phyloP scores from a whole-genome alignment of 2,797 vertebrate genomes.

The Oreochromis grahami region DNA sequence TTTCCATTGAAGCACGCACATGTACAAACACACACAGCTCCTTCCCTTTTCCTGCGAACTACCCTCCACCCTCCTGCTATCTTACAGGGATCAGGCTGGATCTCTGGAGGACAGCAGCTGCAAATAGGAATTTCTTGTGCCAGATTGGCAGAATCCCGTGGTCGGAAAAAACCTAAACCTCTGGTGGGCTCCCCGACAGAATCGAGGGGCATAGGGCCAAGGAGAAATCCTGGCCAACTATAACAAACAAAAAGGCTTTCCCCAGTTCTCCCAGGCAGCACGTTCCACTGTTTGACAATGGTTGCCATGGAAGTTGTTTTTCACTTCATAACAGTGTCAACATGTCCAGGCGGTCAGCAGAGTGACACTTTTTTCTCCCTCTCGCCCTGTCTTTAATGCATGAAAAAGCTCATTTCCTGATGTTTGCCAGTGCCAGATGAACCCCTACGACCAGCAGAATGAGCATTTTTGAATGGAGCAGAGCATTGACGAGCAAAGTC shows the following conservation, averaged over 20 bases:
- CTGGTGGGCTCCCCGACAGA: constrained; percentile 79
- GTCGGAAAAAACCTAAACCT: constrained; percentile 80
- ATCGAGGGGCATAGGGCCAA: constrained; percentile 78
- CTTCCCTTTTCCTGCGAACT: constrained; percentile 67
- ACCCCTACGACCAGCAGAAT: not conserved
- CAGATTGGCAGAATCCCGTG: constrained; percentile 80
- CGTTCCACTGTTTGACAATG: constrained; percentile 82
- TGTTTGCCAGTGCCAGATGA: constrained; percentile 40
- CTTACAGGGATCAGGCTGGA: constrained; percentile 79
- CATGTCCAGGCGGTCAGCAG: constrained; percentile 67
- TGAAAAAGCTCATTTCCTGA: constrained; percentile 61
- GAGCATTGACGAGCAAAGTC: not conserved
- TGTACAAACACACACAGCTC: constrained; percentile 15
- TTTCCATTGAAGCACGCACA: constrained; percentile 74
- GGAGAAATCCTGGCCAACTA: constrained; percentile 79
- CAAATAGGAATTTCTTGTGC: constrained; percentile 77
- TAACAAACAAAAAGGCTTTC: constrained; percentile 93
- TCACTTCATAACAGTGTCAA: constrained; percentile 86
- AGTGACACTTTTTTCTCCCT: constrained; percentile 46
- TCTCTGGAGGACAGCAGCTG: constrained; percentile 80
- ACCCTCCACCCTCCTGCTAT: constrained; percentile 72
- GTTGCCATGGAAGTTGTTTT: constrained; percentile 93
- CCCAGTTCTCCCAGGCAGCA: constrained; percentile 83
- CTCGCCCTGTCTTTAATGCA: not conserved
- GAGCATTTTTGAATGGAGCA: not conserved